phyloP scores from a whole-genome alignment of 2,113 vertebrate species.

The Notechis scutatus region DNA sequence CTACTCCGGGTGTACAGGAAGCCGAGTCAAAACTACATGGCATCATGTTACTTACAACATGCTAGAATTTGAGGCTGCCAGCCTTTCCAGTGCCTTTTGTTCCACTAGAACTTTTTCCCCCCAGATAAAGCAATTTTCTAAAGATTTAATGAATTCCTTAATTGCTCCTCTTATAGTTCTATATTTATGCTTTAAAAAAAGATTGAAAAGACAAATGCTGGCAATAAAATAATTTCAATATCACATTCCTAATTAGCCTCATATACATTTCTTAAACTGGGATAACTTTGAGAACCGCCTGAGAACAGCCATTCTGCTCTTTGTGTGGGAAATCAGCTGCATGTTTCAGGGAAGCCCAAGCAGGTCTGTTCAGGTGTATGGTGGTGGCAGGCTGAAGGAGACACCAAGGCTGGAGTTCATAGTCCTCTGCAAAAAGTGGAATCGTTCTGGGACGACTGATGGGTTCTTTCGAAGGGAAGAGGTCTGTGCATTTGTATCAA shows the following conservation, averaged over 20 bases:
- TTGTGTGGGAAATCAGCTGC: neutral
- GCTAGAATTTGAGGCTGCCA: neutral
- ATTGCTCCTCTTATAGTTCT: neutral
- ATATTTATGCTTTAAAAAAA: neutral
- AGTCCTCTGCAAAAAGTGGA: neutral
- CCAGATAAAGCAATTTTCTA: neutral
- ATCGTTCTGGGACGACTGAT: neutral
- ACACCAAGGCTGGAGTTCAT: neutral
- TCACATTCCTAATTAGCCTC: neutral
- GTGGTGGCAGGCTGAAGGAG: neutral
- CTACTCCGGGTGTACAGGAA: neutral
- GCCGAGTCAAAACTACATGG: neutral
- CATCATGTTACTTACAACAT: neutral
- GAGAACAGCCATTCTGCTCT: neutral
- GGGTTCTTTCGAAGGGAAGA: neutral
- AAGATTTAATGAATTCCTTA: neutral
- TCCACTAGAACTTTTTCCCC: too few relatives aligned
- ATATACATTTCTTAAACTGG: neutral
- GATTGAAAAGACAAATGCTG: neutral
- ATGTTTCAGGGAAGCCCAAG: neutral
- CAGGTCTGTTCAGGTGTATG: neutral
- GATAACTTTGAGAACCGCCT: neutral
- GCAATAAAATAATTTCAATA: neutral
- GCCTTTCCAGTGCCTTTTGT: neutral
- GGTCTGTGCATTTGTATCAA: neutral